These are phyloP conservation scores for Brevipalpus yothersi DNA, from an alignment of 1,140 invertebrate genomes.

Conservation along the genomic window DNA sequence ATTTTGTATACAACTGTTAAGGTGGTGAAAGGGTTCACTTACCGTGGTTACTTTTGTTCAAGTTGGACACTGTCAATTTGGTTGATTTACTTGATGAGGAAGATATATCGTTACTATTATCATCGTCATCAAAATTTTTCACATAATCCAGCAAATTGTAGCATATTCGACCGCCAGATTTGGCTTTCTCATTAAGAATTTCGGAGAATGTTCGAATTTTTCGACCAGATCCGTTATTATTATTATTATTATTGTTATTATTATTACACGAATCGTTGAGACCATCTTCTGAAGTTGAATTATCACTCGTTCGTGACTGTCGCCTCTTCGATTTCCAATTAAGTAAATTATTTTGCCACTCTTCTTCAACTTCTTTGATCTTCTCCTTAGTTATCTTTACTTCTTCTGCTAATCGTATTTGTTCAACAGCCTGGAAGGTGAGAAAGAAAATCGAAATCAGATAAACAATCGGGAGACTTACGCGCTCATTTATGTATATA, in stretches of 20 bases:
- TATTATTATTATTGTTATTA: slow-evolving; percentile 30
- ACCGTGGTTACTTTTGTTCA: too few relatives aligned
- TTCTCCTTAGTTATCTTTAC: slow-evolving; percentile 15
- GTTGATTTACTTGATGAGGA: too few relatives aligned
- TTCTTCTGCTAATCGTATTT: slow-evolving; percentile 16
- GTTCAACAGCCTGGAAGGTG: slow-evolving; percentile 13
- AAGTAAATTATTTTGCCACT: slow-evolving; percentile 47
- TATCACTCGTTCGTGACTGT: slow-evolving; percentile 19
- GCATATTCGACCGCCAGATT: slow-evolving; percentile 8
- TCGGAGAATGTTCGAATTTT: slow-evolving; percentile 75
- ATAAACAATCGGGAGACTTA: background rate
- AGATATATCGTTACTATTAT: background rate
- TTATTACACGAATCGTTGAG: background rate
- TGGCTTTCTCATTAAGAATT: slow-evolving; percentile 52
- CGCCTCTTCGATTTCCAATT: slow-evolving; percentile 75
- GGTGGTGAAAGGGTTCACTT: too few relatives aligned
- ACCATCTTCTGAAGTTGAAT: background rate
- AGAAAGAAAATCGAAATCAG: background rate
- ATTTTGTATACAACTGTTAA: too few relatives aligned
- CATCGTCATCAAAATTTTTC: background rate
- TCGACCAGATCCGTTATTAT: slow-evolving; percentile 44
- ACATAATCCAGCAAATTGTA: slow-evolving; percentile 9
- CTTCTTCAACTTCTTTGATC: slow-evolving; percentile 17
- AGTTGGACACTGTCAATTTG: too few relatives aligned
- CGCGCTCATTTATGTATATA: background rate